Percentiles rank a stretch among this genome's conserved stretches.
Evolutionary conservation across 2,888 invertebrate species (phyloP).

Genomic region (Micropterix aruncella): DNA sequence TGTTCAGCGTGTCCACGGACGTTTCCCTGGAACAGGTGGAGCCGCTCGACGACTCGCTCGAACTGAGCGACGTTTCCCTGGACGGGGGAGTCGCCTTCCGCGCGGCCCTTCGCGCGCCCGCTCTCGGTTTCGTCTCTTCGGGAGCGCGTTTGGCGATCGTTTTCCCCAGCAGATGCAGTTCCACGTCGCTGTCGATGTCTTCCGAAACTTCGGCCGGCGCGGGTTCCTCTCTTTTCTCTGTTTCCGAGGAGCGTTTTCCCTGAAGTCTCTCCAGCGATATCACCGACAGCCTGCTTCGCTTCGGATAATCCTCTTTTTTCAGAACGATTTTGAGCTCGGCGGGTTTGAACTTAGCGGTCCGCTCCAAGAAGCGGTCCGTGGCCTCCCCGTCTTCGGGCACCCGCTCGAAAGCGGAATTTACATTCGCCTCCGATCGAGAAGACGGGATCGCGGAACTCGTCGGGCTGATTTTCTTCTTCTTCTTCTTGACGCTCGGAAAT

Average conservation of each 20-base stretch:
- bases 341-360: constrained; percentile 34
- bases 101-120: constrained; percentile 31
- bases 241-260: constrained; percentile 24
- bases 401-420: constrained; percentile 42
- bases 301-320: constrained; percentile 35
- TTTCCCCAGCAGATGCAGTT: neutral
- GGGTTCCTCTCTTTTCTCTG: constrained; percentile 13
- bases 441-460: neutral
- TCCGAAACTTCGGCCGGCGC: neutral
- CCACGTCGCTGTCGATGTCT: neutral
- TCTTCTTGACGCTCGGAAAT: constrained; percentile 71
- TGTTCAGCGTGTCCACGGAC: constrained; percentile 25
- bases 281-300: constrained; percentile 41
- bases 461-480: constrained; percentile 48
- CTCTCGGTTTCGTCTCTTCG: constrained; percentile 12
- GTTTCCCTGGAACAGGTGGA: constrained; percentile 29
- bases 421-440: constrained; percentile 2
- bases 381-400: constrained; percentile 58
- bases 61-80: constrained; percentile 33
- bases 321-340: constrained; percentile 31
- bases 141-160: neutral
- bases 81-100: constrained; percentile 30
- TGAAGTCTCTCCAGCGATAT: constrained; percentile 46
- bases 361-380: constrained; percentile 47
- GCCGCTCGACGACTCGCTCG: constrained; percentile 24